Conservation (phyloP, 2,113 vertebrate genomes). For the Cathartes aura region DNA sequence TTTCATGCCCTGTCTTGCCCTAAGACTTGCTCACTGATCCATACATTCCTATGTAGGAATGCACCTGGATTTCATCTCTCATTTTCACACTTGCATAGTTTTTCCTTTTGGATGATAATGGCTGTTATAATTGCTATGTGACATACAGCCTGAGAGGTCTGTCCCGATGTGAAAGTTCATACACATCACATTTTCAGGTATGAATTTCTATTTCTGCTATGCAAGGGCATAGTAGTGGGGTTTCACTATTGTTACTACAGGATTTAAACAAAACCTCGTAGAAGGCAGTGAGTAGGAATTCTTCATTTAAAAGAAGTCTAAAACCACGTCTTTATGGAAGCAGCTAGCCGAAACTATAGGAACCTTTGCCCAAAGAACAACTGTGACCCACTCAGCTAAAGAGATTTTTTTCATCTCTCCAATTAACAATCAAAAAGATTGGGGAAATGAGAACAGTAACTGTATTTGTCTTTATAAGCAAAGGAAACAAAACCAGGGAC, state of each 20-base stretch:
- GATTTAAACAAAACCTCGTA: not conserved
- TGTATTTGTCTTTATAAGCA: not conserved
- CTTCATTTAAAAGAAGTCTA: not conserved
- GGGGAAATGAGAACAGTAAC: not conserved
- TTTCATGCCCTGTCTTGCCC: slow-evolving; percentile 25
- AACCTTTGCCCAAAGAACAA: not conserved
- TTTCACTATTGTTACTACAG: not conserved
- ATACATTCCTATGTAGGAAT: not conserved
- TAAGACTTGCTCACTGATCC: not conserved
- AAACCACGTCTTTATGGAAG: not conserved
- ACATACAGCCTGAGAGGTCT: not conserved
- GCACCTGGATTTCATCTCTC: not conserved
- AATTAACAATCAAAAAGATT: not conserved
- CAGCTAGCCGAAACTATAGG: not conserved
- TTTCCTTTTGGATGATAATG: slow-evolving; percentile 28
- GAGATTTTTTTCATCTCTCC: not conserved
- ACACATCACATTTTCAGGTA: not conserved
- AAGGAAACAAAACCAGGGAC: not conserved
- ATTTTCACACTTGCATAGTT: slow-evolving; percentile 39
- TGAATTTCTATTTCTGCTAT: not conserved
- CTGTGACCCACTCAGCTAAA: not conserved
- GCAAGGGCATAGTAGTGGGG: not conserved
- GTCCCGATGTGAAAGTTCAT: not conserved
- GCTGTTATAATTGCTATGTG: not conserved
- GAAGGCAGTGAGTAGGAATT: not conserved